Conservation (phyloP, 2,888 invertebrate genomes). For the Aricia artaxerxes region DNA sequence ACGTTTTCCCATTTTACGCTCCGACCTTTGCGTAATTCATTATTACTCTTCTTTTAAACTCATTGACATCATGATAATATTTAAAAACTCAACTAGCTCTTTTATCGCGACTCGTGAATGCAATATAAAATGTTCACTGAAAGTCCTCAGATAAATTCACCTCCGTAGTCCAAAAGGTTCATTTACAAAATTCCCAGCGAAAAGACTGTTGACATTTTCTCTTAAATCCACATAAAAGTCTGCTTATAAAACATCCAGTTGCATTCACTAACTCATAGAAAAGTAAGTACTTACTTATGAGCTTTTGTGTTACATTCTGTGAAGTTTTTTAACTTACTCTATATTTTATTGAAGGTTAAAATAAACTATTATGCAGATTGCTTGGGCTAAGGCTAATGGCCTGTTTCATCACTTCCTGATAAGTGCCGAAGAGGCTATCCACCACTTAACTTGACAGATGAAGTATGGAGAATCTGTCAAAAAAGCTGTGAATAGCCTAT, state of each 20-base stretch:
- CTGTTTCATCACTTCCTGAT: no score
- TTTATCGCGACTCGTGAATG: not conserved
- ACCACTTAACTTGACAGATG: no score
- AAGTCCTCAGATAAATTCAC: not conserved
- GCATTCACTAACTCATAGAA: not conserved
- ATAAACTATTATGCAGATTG: not conserved
- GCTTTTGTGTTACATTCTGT: not conserved
- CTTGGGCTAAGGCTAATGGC: not conserved
- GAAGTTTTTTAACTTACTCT: not conserved
- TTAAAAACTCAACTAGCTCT: not conserved
- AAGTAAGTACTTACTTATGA: not conserved
- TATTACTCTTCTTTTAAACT: no score
- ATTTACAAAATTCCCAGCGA: conserved; percentile 4
- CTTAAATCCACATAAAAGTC: not conserved
- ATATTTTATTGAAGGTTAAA: no score
- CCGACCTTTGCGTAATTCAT: no score
- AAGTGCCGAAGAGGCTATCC: no score
- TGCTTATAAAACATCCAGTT: conserved; percentile 5
- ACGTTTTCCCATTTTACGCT: no score
- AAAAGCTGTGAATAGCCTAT: no score
- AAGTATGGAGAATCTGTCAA: no score
- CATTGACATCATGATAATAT: not conserved
- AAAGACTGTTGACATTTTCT: not conserved
- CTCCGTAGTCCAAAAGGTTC: not conserved
- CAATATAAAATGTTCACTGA: not conserved